These are phyloP conservation scores for Vireo griseus DNA, from an alignment of 2,797 vertebrate species.

Conservation along the genomic window DNA sequence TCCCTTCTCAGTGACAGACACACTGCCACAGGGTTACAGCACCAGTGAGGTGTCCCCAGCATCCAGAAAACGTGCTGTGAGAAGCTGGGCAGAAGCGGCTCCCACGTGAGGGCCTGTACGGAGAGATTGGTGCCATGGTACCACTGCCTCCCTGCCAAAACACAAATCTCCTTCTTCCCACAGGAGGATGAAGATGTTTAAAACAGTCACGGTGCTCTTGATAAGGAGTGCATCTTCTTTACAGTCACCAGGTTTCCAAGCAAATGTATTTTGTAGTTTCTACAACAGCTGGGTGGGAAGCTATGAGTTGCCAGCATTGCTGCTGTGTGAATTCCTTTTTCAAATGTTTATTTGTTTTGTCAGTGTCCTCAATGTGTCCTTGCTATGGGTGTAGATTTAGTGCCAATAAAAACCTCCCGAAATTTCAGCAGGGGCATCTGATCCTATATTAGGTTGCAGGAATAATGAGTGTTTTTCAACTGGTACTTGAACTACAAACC, in stretches of 20 bases:
- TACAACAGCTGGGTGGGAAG: neutral
- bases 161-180: neutral
- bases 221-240: neutral
- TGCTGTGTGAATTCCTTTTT: neutral
- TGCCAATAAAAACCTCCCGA: neutral
- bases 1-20: neutral
- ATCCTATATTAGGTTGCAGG: neutral
- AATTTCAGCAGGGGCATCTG: neutral
- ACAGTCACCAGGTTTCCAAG: neutral
- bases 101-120: accelerated
- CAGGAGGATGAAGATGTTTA: neutral
- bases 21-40: accelerated
- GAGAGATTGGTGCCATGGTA: neutral
- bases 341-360: neutral
- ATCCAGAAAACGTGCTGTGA: neutral
- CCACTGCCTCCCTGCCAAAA: neutral
- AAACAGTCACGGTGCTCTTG: neutral
- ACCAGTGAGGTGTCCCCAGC: neutral
- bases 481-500: neutral
- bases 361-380: neutral
- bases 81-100: accelerated
- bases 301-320: accelerated
- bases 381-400: neutral
- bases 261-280: neutral
- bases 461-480: neutral